phyloP scores from a whole-genome alignment of 1,140 invertebrate genomes.

The Pseudomyrmex cubaensis region DNA sequence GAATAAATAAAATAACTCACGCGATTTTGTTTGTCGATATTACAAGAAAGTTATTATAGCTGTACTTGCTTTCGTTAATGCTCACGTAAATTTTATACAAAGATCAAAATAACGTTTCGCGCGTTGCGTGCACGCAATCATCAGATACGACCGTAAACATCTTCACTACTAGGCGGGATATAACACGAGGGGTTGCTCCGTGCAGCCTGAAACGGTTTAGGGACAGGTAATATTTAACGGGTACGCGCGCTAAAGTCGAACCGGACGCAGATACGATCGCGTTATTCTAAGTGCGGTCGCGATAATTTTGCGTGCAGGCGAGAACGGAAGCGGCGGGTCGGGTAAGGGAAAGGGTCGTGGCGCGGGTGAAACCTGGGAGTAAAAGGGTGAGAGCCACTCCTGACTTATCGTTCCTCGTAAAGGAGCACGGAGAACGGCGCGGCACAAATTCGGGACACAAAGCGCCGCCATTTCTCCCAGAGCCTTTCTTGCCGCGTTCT shows the following conservation, averaged over 20 bases:
- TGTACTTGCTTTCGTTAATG: no score
- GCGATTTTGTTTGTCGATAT: no score
- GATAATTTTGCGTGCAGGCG: constrained; percentile 58
- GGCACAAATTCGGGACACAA: constrained; percentile 80
- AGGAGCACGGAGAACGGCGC: constrained; percentile 76
- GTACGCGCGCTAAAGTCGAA: constrained; percentile 42
- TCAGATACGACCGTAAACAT: constrained; percentile 47
- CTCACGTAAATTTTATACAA: background rate
- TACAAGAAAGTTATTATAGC: no score
- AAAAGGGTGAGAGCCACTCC: constrained; percentile 36
- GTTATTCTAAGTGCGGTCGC: constrained; percentile 54
- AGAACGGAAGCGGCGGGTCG: constrained; percentile 42
- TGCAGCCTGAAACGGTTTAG: constrained; percentile 29
- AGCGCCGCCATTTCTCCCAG: constrained; percentile 77
- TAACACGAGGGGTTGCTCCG: constrained; percentile 13
- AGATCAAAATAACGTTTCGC: constrained; percentile 2
- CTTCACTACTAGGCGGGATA: constrained; percentile 20
- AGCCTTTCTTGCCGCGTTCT: constrained; percentile 75
- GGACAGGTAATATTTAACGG: constrained; percentile 54
- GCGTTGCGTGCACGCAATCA: constrained; percentile 6
- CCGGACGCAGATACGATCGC: constrained; percentile 54
- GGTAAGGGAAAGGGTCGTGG: constrained; percentile 24
- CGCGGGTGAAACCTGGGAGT: background rate
- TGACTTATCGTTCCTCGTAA: constrained; percentile 78
- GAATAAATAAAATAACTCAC: no score